Conservation (phyloP, 2,113 vertebrate genomes). For the Aegypius monachus region DNA sequence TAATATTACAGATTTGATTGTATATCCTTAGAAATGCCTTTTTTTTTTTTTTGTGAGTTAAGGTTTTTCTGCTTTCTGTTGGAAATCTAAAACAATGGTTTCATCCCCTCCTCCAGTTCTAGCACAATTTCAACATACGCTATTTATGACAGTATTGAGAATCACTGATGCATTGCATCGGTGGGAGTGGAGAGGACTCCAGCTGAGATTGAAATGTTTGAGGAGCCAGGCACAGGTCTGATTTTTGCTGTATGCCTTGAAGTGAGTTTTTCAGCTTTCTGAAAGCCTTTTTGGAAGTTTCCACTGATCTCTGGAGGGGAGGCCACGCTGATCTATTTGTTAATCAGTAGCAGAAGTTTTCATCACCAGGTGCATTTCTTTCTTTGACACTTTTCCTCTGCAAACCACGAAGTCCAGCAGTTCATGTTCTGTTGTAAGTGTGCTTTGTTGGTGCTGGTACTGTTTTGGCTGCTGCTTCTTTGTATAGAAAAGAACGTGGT, state of each 20-base stretch:
- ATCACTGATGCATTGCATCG: neutral
- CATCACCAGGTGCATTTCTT: neutral
- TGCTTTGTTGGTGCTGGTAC: neutral
- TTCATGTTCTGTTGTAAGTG: neutral
- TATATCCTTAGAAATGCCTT: neutral
- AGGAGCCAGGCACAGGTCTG: neutral
- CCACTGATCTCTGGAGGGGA: neutral
- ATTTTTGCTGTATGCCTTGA: neutral
- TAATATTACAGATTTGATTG: neutral
- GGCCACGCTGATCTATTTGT: neutral
- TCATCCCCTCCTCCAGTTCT: neutral
- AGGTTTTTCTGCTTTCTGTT: neutral
- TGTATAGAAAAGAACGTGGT: neutral
- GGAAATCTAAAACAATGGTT: neutral
- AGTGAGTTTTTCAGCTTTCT: neutral
- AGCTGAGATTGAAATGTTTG: neutral
- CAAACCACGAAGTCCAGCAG: neutral
- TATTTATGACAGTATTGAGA: neutral
- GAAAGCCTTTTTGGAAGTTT: neutral
- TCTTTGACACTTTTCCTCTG: neutral
- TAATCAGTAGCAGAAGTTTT: neutral
- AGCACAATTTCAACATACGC: neutral
- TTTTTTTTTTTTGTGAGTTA: neutral
- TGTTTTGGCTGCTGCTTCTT: neutral
- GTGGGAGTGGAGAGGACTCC: neutral